These are phyloP conservation scores for Ornithoptera priamus DNA, from an alignment of 2,888 invertebrate species.

Conservation along the genomic window DNA sequence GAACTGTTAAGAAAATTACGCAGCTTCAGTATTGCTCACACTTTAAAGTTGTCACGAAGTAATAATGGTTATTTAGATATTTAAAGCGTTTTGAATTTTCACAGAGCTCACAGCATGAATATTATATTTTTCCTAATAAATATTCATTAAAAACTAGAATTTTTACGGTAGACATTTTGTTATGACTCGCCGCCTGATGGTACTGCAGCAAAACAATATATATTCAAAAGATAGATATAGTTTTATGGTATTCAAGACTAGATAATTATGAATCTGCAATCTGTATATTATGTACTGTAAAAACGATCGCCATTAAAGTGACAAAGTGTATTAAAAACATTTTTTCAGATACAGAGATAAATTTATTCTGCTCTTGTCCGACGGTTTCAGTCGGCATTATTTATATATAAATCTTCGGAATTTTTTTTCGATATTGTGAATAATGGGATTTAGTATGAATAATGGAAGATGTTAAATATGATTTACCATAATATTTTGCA, in stretches of 20 bases:
- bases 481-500: not conserved
- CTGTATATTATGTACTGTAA: not conserved
- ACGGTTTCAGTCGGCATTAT: not conserved
- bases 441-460: not conserved
- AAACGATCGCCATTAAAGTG: not conserved
- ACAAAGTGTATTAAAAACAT: not conserved
- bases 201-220: not conserved
- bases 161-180: too few relatives aligned
- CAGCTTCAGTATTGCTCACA: too few relatives aligned
- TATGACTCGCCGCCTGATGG: not conserved
- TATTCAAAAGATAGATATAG: not conserved
- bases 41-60: too few relatives aligned
- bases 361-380: not conserved
- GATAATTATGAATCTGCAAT: not conserved
- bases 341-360: not conserved
- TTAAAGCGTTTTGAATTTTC: too few relatives aligned
- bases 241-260: not conserved
- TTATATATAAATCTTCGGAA: too few relatives aligned
- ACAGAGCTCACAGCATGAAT: too few relatives aligned
- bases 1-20: too few relatives aligned
- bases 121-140: too few relatives aligned
- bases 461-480: not conserved
- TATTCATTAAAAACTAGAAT: too few relatives aligned
- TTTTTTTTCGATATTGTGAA: not conserved
- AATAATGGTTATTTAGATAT: too few relatives aligned